Evolutionary conservation across 2,797 vertebrate species (phyloP), one percentile per base, ranked within the genome.

Genomic region (Oreonectes daqikongensis): DNA sequence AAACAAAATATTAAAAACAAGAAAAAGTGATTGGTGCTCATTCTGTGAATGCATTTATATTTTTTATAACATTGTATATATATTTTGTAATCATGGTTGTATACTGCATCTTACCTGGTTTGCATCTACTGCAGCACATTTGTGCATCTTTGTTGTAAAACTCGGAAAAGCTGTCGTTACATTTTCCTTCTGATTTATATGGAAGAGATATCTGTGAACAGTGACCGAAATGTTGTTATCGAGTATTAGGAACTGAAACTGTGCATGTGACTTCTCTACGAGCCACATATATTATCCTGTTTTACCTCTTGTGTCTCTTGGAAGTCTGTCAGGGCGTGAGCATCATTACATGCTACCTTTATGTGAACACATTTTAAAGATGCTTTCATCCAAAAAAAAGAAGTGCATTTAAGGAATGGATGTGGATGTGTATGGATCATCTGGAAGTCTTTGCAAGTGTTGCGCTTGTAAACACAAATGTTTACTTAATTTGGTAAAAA

Each of bases 91-190:
- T 28, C 8, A 17, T 42, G 11, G 11, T 10, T 59, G 1, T 15
- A 30, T 26, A 2, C 38, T 18, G 12, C 5, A 50, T 61, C 87
- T 80, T 84, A 94, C 93, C 93, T 70, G 91, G 88, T 2, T 1
- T 77, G 63, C 93, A 94, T 86, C 59, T 92, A 61, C 83, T 88
- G 82, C 93, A 94, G 85, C 92, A 94, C 53, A 84, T 53, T 4
- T 35, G 11, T 0, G 1, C 5, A 0, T 0, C 0, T 2, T 0
- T 22, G 0, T 55, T 6, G 0, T 0, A 0, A 75, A 89, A 92
- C 53, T 90, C 86, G 15, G 15, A 74, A 7, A 0, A 2, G 5
- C 0, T 0, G 63, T 89, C 26, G 0, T 0, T 24, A 79, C 91
- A 93, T 0, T 1, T 3, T 77, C 68, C 73, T 22, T 46, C 0